Evolutionary conservation across 2,797 vertebrate species (phyloP), one percentile per base, ranked within the genome.

Genomic region (Aselliscus stoliczkanus): DNA sequence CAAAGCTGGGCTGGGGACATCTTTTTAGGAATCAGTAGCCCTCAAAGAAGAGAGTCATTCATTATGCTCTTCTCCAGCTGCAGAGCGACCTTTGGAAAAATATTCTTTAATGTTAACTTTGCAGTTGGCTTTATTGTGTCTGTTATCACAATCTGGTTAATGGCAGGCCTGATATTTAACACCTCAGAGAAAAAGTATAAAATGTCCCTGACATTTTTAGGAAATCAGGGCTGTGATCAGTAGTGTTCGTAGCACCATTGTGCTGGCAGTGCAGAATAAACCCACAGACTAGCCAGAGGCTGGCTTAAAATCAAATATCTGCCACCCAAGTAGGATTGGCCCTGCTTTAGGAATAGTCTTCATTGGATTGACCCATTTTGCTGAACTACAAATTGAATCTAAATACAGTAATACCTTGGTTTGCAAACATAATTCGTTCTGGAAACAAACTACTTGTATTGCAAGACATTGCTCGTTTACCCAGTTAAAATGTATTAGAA

Each of bases 151-250:
- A 4, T 95, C 73, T 83, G 82, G 91, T 79, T 96, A 97, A 96
- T 96, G 96, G 60, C 93, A 96, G 90, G 73, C 60, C 88, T 97
- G 97, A 90, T 96, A 96, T 96, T 97, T 97, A 95, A 85, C 82
- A 60, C 42, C 88, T 94, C 73, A 72, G 95, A 95, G 95, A 67
- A 90, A 90, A 90, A 88, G 82, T 95, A 13, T 83, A 90, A 95
- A 96, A 97, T 56, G 86, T 96, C 82, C 76, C 90, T 97, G 95
- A 96, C 93, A 93, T 97, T 97, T 97, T 96, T 82, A 76, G 83
- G 85, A 95, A 96, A 92, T 90, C 70, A 82, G 84, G 88, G 37
- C 52, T 77, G 58, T 91, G 92, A 95, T 95, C 93, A 90, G 44
- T 58, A 94, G 82, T 86, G 82, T 44, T 95, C 93, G 96, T 58